Percentiles rank a stretch among this genome's conserved stretches.
phyloP scores from a whole-genome alignment of 2,888 invertebrate genomes.

The Deladenus siricidicola region DNA sequence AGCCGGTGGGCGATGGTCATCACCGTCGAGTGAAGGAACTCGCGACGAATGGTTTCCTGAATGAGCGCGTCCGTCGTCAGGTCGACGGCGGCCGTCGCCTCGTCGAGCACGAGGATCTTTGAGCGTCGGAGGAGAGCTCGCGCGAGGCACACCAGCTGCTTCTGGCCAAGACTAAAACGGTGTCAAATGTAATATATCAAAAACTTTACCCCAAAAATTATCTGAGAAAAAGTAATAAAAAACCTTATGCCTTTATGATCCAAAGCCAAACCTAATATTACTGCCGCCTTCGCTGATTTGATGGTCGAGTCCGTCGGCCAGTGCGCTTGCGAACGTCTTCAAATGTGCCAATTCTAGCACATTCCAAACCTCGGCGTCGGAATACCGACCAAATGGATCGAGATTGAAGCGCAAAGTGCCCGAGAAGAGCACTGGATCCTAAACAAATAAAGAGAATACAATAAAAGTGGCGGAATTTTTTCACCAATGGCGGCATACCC shows the following conservation, averaged over 20 bases:
- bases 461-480: too few relatives aligned
- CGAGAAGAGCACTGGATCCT: slow-evolving; percentile 49
- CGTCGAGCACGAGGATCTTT: slow-evolving; percentile 64
- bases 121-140: slow-evolving; percentile 34
- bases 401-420: slow-evolving; percentile 49
- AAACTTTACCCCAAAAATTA: too few relatives aligned
- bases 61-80: slow-evolving; percentile 55
- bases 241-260: too few relatives aligned
- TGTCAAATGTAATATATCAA: background rate
- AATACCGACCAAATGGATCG: slow-evolving; percentile 41
- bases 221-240: background rate
- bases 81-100: slow-evolving; percentile 60
- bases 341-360: slow-evolving; percentile 44
- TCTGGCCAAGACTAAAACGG: slow-evolving; percentile 20
- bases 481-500: too few relatives aligned
- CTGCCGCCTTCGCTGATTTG: slow-evolving; percentile 83
- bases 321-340: slow-evolving; percentile 60
- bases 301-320: slow-evolving; percentile 71
- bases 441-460: too few relatives aligned
- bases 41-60: slow-evolving; percentile 61
- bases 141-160: slow-evolving; percentile 38
- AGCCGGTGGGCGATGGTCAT: slow-evolving; percentile 68
- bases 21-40: slow-evolving; percentile 67
- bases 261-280: slow-evolving; percentile 60
- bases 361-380: slow-evolving; percentile 34